Evolutionary conservation across 2,888 invertebrate species (phyloP), one percentile per base, ranked within the genome.

Genomic region (Aphodius sticticus): DNA sequence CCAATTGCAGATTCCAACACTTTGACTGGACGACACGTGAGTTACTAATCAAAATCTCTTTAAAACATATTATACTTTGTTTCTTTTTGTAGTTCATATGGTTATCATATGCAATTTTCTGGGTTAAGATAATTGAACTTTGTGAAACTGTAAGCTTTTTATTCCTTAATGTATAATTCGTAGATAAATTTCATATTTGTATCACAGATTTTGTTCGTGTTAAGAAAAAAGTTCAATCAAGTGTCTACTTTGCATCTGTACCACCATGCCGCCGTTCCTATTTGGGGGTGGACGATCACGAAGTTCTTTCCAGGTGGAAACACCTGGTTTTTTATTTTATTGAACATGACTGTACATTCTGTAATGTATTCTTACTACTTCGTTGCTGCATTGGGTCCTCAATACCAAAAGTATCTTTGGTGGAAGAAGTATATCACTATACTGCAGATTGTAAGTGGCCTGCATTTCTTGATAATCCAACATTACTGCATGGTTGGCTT

Each of bases 311-410:
- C 72, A 6, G 72, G 72, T 16, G 36, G 14, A 53, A 7, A 53
- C 26, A 35, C 36, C 35, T 53, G 53, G 53, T 53, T 53, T 7
- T 53, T 53, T 12, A 12, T 53, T 53, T 93, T 96, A 82, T 94
- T 98, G 84, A 98, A 98, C 90, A 96, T 97, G 2, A 97, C 97
- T 86, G 97, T 99, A 16, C 98, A 98, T 87, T 95, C 98, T 83
- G 92, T 98, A 84, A 98, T 98, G 98, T 98, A 98, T 88, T 91
- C 94, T 1, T 98, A 98, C 89, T 97, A 97, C 86, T 92, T 98
- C 91, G 88, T 98, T 79, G 94, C 98, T 0, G 97, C 97, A 0
- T 91, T 97, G 87, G 96, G 98, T 38, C 98, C 97, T 0, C 92
- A 94, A 84, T 95, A 94, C 88, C 96, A 96, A 87, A 94, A 94